Evolutionary conservation across 2,113 vertebrate genomes (phyloP).

Genomic region (Eulemur rufifrons): DNA sequence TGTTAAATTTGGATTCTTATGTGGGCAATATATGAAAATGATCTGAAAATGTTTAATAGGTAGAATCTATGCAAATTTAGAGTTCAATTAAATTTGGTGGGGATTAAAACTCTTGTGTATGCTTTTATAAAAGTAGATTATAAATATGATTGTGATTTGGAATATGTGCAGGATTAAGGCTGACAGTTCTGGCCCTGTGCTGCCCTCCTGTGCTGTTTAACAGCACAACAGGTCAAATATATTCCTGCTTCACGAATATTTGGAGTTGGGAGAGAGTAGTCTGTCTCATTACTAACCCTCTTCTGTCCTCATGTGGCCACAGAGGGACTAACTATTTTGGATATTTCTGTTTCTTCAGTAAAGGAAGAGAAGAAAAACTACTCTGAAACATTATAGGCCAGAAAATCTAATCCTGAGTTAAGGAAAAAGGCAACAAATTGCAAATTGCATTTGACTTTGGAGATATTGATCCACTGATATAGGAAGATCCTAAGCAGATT

Average conservation of each 20-base stretch:
- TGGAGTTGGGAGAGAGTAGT: background rate
- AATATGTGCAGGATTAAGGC: background rate
- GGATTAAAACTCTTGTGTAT: background rate
- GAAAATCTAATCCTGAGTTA: background rate
- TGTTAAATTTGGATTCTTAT: background rate
- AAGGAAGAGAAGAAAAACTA: constrained; percentile 38
- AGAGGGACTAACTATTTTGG: background rate
- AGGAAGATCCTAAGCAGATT: background rate
- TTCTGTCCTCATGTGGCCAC: constrained; percentile 51
- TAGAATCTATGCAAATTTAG: constrained; percentile 19
- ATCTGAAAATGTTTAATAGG: constrained; percentile 17
- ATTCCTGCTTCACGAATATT: background rate
- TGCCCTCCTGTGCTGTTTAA: constrained; percentile 35
- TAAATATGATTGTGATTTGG: background rate
- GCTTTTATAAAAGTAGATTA: constrained; percentile 16
- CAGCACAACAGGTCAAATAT: background rate
- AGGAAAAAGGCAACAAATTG: constrained; percentile 21
- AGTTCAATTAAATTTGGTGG: background rate
- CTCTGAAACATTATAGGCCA: constrained; percentile 15
- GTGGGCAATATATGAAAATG: background rate
- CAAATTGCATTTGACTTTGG: background rate
- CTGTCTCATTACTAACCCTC: constrained; percentile 14
- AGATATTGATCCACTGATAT: background rate
- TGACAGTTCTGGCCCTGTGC: background rate
- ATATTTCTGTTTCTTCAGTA: constrained; percentile 24